Conservation (phyloP, 1,140 invertebrate species). For the Charaxes varanes region DNA sequence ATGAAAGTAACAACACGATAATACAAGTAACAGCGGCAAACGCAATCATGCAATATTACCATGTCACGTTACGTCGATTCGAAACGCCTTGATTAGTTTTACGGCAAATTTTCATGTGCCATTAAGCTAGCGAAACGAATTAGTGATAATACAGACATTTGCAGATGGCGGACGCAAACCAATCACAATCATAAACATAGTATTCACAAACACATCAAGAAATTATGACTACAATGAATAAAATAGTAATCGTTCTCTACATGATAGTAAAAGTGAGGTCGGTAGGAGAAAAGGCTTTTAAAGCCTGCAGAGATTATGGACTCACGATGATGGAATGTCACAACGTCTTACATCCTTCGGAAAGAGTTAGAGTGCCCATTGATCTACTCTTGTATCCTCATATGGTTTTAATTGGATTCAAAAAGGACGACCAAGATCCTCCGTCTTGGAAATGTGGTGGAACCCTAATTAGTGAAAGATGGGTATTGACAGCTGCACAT, state of each 20-base stretch:
- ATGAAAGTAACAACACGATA: background rate
- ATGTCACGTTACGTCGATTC: constrained; percentile 21
- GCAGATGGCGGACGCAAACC: constrained; percentile 7
- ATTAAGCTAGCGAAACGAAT: constrained; percentile 37
- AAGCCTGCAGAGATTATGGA: constrained; percentile 47
- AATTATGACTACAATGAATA: no score
- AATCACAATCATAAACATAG: constrained; percentile 1
- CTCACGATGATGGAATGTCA: constrained; percentile 55
- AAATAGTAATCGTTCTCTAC: constrained; percentile 1
- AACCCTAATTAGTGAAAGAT: constrained; percentile 70
- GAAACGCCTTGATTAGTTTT: constrained; percentile 33
- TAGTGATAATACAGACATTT: constrained; percentile 33
- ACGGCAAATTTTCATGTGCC: constrained; percentile 27
- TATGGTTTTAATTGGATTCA: constrained; percentile 58
- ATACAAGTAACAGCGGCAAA: constrained; percentile 13
- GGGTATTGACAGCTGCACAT: constrained; percentile 77
- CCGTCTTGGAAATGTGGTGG: constrained; percentile 72
- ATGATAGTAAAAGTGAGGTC: constrained; percentile 4
- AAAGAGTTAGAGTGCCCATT: constrained; percentile 46
- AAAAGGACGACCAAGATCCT: constrained; percentile 15
- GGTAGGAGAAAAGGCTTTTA: constrained; percentile 48
- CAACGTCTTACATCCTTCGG: constrained; percentile 42
- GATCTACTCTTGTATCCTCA: constrained; percentile 56
- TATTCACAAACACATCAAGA: constrained; percentile 1
- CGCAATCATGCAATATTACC: constrained; percentile 12